These are phyloP conservation scores for Heteromormyrus szaboi DNA, from an alignment of 2,797 vertebrate genomes.

Conservation along the genomic window DNA sequence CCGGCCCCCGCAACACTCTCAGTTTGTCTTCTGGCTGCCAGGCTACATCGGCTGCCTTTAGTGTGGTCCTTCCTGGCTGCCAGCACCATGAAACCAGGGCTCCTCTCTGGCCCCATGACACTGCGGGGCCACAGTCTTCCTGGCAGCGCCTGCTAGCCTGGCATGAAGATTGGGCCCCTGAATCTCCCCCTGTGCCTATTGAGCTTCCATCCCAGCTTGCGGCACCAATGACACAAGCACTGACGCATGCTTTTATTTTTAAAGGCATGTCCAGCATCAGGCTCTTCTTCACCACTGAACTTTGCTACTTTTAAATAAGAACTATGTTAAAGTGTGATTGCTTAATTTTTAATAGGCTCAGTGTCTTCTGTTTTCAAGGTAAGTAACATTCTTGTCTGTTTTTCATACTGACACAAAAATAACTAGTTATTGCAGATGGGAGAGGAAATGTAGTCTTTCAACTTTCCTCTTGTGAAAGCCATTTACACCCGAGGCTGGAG, in stretches of 20 bases:
- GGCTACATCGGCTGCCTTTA: background rate
- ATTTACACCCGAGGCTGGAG: slow-evolving; percentile 1
- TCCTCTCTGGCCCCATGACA: background rate
- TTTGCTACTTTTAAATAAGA: background rate
- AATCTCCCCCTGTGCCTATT: background rate
- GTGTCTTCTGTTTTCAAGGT: background rate
- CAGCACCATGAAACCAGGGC: background rate
- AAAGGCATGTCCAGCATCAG: background rate
- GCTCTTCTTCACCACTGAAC: background rate
- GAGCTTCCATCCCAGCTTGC: background rate
- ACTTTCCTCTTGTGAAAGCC: background rate
- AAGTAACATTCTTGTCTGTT: background rate
- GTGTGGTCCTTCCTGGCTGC: background rate
- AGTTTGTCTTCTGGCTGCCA: background rate
- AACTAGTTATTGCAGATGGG: background rate
- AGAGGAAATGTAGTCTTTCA: slow-evolving; percentile 18
- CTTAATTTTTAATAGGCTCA: background rate
- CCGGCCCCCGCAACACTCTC: background rate
- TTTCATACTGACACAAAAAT: background rate
- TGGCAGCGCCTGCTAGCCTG: background rate
- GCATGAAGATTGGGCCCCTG: background rate
- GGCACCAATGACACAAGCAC: background rate
- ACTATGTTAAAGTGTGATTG: background rate
- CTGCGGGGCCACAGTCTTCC: background rate
- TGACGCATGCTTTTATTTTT: background rate